Evolutionary conservation across 2,113 vertebrate species (phyloP).

Genomic region (Corythornis madagascariensis): DNA sequence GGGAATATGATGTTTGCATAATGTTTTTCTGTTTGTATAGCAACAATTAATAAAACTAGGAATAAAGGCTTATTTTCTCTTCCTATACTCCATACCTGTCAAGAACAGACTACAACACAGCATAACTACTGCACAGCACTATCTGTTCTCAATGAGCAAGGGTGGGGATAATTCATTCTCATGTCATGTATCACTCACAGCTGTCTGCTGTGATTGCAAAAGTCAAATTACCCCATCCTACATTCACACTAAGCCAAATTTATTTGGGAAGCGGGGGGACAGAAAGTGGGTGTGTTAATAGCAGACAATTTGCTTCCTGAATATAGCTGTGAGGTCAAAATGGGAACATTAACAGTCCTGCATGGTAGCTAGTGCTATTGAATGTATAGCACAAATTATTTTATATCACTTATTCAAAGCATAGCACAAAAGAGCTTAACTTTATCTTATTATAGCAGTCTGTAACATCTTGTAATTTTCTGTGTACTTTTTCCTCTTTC

Average conservation of each 20-base stretch:
- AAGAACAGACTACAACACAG: neutral
- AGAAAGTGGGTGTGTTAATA: slow-evolving; percentile 52
- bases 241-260: slow-evolving; percentile 41
- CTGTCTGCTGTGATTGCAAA: slow-evolving; percentile 53
- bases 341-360: neutral
- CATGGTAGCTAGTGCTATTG: neutral
- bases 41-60: slow-evolving; percentile 5
- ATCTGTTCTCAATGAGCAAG: neutral
- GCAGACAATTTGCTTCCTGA: slow-evolving; percentile 49
- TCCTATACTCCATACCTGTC: neutral
- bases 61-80: neutral
- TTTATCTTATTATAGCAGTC: neutral
- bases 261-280: slow-evolving; percentile 14
- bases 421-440: neutral
- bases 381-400: neutral
- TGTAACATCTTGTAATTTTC: neutral
- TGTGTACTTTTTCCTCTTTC: neutral
- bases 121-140: neutral
- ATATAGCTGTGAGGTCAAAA: slow-evolving; percentile 32
- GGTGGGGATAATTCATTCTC: slow-evolving; percentile 43
- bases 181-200: slow-evolving; percentile 40
- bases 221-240: slow-evolving; percentile 50
- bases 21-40: neutral
- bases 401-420: neutral
- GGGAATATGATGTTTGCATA: neutral